These are phyloP conservation scores for Rousettus leschenaultii DNA, from an alignment of 2,113 vertebrate genomes.

Conservation along the genomic window DNA sequence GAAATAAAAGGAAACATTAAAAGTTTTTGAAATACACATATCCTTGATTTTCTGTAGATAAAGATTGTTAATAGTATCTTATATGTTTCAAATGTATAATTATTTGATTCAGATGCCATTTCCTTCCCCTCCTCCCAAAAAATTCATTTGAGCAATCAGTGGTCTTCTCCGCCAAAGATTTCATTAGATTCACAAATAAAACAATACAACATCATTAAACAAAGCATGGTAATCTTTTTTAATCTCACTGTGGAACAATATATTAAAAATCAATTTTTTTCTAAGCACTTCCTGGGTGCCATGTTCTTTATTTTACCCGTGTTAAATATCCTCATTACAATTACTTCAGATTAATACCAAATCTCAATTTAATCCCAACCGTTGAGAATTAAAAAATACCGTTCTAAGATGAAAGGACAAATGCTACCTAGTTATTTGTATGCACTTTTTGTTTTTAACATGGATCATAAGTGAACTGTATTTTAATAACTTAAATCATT, in stretches of 20 bases:
- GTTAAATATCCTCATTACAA: constrained; percentile 87
- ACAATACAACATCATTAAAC: constrained; percentile 48
- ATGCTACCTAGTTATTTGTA: constrained; percentile 65
- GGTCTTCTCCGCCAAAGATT: constrained; percentile 55
- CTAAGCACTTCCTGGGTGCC: constrained; percentile 75
- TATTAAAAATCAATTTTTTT: constrained; percentile 59
- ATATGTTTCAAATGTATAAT: constrained; percentile 25
- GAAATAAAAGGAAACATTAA: constrained; percentile 62
- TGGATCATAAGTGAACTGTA: constrained; percentile 63
- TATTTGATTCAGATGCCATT: constrained; percentile 35
- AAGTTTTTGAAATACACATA: not conserved
- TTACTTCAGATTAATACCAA: constrained; percentile 84
- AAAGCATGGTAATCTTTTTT: constrained; percentile 56
- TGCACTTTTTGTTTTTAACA: constrained; percentile 62
- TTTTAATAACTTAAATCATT: constrained; percentile 73
- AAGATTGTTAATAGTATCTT: constrained; percentile 16
- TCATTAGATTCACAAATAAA: constrained; percentile 65
- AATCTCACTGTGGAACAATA: constrained; percentile 33
- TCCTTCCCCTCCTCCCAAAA: not conserved
- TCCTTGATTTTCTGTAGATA: constrained; percentile 33
- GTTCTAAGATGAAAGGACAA: constrained; percentile 78
- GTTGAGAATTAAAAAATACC: constrained; percentile 79
- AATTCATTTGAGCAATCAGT: constrained; percentile 40
- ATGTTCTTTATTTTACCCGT: constrained; percentile 80
- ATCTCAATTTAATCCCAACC: constrained; percentile 84